These are phyloP conservation scores for Chaenogobius annularis DNA, from an alignment of 2,113 vertebrate species.

Conservation along the genomic window DNA sequence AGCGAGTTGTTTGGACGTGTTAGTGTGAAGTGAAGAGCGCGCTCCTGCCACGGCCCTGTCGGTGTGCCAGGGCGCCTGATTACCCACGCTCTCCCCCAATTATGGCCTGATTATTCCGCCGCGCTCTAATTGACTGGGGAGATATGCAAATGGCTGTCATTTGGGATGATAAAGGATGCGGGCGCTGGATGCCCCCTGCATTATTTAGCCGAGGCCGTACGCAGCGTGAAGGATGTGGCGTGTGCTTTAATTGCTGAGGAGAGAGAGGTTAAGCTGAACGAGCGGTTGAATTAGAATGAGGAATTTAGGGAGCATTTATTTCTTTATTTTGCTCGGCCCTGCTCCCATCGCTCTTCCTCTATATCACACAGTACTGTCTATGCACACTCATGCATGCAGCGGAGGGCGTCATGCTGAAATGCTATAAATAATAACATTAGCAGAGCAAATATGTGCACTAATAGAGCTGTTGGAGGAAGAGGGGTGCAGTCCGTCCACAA, in stretches of 20 bases:
- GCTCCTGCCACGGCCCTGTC: slow-evolving; percentile 81
- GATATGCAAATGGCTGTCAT: slow-evolving; percentile 99
- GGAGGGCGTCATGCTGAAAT: slow-evolving; percentile 76
- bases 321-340: slow-evolving; percentile 60
- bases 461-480: slow-evolving; percentile 31
- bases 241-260: slow-evolving; percentile 99
- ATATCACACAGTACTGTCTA: slow-evolving; percentile 6
- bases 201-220: slow-evolving; percentile 99
- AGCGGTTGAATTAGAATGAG: slow-evolving; percentile 98
- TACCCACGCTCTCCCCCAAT: slow-evolving; percentile 98
- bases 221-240: slow-evolving; percentile 97
- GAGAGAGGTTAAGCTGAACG: slow-evolving; percentile 99
- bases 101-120: slow-evolving; percentile 98
- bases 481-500: slow-evolving; percentile 20
- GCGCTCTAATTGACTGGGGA: slow-evolving; percentile 99
- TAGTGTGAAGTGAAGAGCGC: slow-evolving; percentile 62
- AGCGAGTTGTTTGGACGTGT: slow-evolving; percentile 56
- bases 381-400: slow-evolving; percentile 8
- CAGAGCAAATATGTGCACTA: slow-evolving; percentile 69
- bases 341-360: slow-evolving; percentile 39
- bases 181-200: slow-evolving; percentile 92
- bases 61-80: slow-evolving; percentile 97
- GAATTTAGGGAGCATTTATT: slow-evolving; percentile 80
- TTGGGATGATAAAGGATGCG: slow-evolving; percentile 99
- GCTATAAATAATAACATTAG: slow-evolving; percentile 78